These are phyloP conservation scores for Lepidurus apus DNA, from an alignment of 1,140 invertebrate species.

Conservation along the genomic window DNA sequence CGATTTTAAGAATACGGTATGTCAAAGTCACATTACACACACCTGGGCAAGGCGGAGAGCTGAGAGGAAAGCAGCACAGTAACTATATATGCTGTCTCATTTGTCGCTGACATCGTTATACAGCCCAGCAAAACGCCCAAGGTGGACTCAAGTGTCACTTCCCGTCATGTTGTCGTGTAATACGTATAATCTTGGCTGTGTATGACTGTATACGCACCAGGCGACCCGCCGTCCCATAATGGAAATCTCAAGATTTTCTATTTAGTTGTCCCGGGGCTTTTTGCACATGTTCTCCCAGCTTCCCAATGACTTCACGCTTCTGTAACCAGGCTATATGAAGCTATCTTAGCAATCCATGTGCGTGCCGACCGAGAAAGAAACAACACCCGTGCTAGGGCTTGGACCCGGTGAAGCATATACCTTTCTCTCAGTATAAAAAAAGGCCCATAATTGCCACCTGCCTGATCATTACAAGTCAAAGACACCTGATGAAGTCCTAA, in stretches of 20 bases:
- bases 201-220: not conserved
- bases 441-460: too few relatives aligned
- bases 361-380: too few relatives aligned
- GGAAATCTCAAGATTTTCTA: not conserved
- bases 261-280: too few relatives aligned
- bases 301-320: too few relatives aligned
- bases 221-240: not conserved
- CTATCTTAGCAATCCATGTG: too few relatives aligned
- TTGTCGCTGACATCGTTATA: constrained; percentile 18
- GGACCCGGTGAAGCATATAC: too few relatives aligned
- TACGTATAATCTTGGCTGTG: not conserved
- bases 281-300: too few relatives aligned
- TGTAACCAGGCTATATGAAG: too few relatives aligned
- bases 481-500: constrained; percentile 10
- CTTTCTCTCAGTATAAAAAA: too few relatives aligned
- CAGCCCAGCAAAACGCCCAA: not conserved
- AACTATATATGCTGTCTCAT: not conserved
- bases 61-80: not conserved
- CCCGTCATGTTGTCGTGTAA: not conserved
- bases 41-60: not conserved
- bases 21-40: constrained; percentile 2
- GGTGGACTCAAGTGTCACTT: not conserved
- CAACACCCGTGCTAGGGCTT: too few relatives aligned
- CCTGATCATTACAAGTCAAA: not conserved
- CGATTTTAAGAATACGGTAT: constrained; percentile 11